Evolutionary conservation across 1,140 invertebrate species (phyloP).

Genomic region (Musca vetustissima): DNA sequence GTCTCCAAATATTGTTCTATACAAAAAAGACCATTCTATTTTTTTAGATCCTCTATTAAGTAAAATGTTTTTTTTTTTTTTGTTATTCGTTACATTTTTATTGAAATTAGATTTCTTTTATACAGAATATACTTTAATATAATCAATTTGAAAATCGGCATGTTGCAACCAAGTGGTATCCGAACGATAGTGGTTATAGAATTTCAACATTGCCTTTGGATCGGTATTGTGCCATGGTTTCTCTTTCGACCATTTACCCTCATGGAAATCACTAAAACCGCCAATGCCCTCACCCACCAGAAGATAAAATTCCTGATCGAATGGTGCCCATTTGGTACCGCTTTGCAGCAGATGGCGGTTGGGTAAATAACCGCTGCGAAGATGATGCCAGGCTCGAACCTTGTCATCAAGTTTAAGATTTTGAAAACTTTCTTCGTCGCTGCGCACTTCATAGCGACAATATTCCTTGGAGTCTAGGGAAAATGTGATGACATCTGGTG

Average conservation of each 20-base stretch:
- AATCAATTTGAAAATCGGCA: constrained; percentile 44
- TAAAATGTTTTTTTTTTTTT: no score
- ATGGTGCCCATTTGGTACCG: constrained; percentile 65
- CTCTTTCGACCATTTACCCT: not conserved
- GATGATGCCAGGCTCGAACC: no score
- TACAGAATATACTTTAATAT: constrained; percentile 42
- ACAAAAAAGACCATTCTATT: no score
- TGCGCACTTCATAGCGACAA: constrained; percentile 55
- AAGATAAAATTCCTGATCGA: constrained; percentile 65
- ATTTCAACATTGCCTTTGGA: constrained; percentile 33
- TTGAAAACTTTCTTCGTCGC: constrained; percentile 42
- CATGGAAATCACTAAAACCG: constrained; percentile 48
- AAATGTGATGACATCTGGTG: constrained; percentile 57
- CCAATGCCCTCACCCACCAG: constrained; percentile 46
- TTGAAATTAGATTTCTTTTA: no score
- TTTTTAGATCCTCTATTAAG: no score
- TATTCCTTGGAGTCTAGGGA: constrained; percentile 61
- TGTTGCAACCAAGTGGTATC: constrained; percentile 36
- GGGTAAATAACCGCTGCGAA: constrained; percentile 52
- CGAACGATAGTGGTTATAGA: constrained; percentile 33
- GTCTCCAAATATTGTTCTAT: no score
- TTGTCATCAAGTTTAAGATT: no score
- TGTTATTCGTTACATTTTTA: no score
- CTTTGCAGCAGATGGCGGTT: no score
- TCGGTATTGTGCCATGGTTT: constrained; percentile 44